These are phyloP conservation scores for Hirtodrosophila histrioides DNA, from an alignment of 2,888 invertebrate genomes.

Conservation along the genomic window DNA sequence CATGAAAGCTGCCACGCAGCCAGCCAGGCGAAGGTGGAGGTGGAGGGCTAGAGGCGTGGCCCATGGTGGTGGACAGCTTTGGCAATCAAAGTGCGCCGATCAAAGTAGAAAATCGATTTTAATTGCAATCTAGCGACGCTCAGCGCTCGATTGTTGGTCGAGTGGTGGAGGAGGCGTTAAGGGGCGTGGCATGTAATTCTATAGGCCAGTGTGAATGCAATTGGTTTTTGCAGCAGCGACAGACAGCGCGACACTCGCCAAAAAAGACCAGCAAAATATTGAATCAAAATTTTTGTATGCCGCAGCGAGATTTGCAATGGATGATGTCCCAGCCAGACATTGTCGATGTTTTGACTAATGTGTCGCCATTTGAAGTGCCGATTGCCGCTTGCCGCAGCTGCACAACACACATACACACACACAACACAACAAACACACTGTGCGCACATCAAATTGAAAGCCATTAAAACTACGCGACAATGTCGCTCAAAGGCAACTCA, in stretches of 20 bases:
- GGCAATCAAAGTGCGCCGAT: conserved; percentile 74
- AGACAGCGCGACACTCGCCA: conserved; percentile 5
- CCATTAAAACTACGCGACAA: conserved; percentile 53
- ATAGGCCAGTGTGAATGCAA: conserved; percentile 30
- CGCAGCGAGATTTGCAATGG: conserved; percentile 26
- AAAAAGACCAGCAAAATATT: conserved; percentile 41
- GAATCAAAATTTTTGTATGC: conserved; percentile 49
- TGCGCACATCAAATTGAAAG: conserved; percentile 22
- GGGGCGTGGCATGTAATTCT: conserved; percentile 22
- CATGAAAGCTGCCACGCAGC: conserved; percentile 19
- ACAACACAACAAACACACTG: background rate
- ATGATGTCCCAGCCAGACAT: conserved; percentile 37
- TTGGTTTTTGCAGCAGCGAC: conserved; percentile 35
- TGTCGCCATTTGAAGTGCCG: conserved; percentile 44
- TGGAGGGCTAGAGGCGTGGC: conserved; percentile 16
- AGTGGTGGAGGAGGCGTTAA: conserved; percentile 3
- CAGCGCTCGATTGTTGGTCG: conserved; percentile 47
- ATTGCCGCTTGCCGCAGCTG: conserved; percentile 32
- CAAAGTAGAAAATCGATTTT: conserved; percentile 78
- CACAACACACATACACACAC: conserved; percentile 2
- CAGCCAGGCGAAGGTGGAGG: background rate
- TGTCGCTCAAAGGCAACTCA: conserved; percentile 48
- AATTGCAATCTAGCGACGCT: conserved; percentile 72
- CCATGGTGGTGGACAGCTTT: conserved; percentile 52
- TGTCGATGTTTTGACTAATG: conserved; percentile 59